Evolutionary conservation across 2,797 vertebrate species (phyloP).

Genomic region (Pseudochaenichthys georgianus): DNA sequence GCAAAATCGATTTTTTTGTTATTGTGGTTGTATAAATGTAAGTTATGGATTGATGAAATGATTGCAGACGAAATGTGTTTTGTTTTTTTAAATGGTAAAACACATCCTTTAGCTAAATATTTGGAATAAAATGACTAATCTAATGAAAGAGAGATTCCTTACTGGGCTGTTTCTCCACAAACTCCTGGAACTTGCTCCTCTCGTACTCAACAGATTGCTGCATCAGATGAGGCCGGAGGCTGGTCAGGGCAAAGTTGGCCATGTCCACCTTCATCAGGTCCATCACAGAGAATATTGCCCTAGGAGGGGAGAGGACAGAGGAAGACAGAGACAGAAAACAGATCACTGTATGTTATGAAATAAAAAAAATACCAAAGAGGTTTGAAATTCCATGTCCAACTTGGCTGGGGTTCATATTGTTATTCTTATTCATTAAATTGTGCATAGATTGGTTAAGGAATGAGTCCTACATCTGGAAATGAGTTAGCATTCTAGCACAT

Average conservation of each 20-base stretch:
- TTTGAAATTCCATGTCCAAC: neutral
- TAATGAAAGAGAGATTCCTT: constrained; percentile 64
- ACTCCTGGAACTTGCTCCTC: constrained; percentile 95
- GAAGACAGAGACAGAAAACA: neutral
- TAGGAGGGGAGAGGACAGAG: constrained; percentile 65
- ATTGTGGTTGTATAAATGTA: no score
- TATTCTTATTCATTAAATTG: neutral
- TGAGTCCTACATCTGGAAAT: no score
- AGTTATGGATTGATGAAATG: no score
- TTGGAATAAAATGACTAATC: neutral
- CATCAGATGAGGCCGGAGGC: constrained; percentile 95
- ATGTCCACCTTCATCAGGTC: constrained; percentile 99
- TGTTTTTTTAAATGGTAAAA: no score
- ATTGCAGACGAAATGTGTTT: no score
- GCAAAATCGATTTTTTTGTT: no score
- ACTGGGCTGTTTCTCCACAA: constrained; percentile 96
- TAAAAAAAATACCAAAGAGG: neutral
- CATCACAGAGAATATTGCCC: constrained; percentile 93
- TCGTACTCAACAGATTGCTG: constrained; percentile 97
- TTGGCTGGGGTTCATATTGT: neutral
- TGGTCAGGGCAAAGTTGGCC: constrained; percentile 95
- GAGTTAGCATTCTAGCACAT: no score
- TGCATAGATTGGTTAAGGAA: no score
- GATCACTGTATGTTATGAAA: neutral
- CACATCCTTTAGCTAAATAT: no score